Evolutionary conservation across 2,113 vertebrate species (phyloP).

Genomic region (Dicrurus megarhynchus): DNA sequence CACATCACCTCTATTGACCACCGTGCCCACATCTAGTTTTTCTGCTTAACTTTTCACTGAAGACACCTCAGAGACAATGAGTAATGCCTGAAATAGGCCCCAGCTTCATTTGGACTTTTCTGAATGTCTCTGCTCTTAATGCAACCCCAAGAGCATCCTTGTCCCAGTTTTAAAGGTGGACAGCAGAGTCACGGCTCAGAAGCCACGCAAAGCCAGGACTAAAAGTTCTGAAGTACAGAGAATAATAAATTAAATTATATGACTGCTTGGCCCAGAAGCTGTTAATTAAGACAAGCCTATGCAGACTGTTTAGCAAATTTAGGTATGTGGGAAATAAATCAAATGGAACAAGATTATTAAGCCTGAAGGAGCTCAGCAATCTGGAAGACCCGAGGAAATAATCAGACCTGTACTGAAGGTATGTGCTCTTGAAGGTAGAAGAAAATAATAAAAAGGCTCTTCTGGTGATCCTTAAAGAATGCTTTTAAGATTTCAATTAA

Average conservation of each 20-base stretch:
- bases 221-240: neutral
- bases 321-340: neutral
- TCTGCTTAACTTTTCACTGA: neutral
- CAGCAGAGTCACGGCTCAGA: neutral
- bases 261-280: neutral
- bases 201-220: neutral
- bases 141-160: neutral
- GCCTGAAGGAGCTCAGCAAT: neutral
- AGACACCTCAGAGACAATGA: neutral
- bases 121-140: neutral
- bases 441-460: neutral
- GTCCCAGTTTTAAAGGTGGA: neutral
- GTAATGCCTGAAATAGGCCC: neutral
- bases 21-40: neutral
- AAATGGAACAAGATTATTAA: neutral
- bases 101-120: neutral
- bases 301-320: neutral
- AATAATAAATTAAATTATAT: neutral
- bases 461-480: neutral
- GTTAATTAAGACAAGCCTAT: neutral
- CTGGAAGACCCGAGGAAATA: neutral
- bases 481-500: neutral
- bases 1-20: neutral
- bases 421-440: neutral
- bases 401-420: neutral